phyloP scores from a whole-genome alignment of 37 sponge, comb jelly and placozoan genomes.

The Cladorhizidae sp. region DNA sequence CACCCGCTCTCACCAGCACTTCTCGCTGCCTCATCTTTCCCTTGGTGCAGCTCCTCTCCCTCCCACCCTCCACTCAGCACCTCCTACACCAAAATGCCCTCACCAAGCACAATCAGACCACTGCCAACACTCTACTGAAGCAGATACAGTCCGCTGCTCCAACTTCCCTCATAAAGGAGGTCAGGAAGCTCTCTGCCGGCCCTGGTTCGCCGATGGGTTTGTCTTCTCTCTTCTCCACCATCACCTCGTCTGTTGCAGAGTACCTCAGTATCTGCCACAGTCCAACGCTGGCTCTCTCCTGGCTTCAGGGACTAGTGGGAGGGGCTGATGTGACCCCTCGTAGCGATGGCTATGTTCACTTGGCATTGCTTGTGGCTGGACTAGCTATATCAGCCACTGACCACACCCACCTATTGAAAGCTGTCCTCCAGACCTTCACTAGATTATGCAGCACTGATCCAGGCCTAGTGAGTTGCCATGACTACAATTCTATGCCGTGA shows the following conservation, averaged over 20 bases:
- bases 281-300: neutral
- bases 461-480: conserved; percentile 20
- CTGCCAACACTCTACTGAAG: conserved; percentile 8
- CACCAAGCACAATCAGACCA: neutral
- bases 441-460: conserved; percentile 15
- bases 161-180: too few species aligned
- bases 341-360: neutral
- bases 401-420: neutral
- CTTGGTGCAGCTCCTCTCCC: conserved; percentile 47
- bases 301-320: neutral
- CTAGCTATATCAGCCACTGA: neutral
- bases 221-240: neutral
- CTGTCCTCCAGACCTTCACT: conserved; percentile 2
- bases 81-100: neutral
- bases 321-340: neutral
- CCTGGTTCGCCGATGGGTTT: neutral
- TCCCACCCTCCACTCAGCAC: neutral
- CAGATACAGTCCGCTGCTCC: neutral
- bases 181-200: too few species aligned
- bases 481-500: too few species aligned
- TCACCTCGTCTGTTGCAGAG: neutral
- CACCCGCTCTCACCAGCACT: neutral
- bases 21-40: neutral
- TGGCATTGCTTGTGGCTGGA: conserved; percentile 1
- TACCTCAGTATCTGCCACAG: neutral